Conservation (phyloP, 2,888 invertebrate genomes). For the Apotomis turbidana region DNA sequence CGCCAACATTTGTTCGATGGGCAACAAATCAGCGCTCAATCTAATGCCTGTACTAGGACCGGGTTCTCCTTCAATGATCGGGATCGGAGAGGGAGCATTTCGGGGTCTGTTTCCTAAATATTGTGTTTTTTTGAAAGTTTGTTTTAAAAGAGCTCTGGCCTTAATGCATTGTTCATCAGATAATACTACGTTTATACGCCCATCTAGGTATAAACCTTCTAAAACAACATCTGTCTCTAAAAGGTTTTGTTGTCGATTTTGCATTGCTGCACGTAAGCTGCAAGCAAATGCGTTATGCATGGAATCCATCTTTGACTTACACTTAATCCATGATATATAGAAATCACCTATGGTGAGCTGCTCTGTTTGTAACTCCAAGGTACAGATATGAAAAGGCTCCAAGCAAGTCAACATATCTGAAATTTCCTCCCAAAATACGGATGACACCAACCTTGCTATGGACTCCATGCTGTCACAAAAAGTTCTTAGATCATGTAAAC, state of each 20-base stretch:
- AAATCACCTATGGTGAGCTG: conserved; percentile 3
- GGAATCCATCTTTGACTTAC: conserved; percentile 3
- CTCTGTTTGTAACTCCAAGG: conserved; percentile 1
- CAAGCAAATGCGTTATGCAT: neutral
- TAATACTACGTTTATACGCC: conserved; percentile 9
- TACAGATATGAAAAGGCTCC: conserved; percentile 2
- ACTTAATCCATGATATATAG: conserved; percentile 1
- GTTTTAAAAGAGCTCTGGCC: conserved; percentile 17
- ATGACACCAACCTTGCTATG: conserved; percentile 3
- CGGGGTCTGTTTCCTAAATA: too few relatives aligned
- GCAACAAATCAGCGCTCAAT: conserved; percentile 3
- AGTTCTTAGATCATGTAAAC: neutral
- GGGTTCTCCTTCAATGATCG: conserved; percentile 1
- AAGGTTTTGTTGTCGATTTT: neutral
- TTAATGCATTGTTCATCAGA: conserved; percentile 17
- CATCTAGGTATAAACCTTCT: conserved; percentile 19
- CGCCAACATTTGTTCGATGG: conserved; percentile 3
- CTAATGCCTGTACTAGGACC: neutral
- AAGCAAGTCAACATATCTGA: conserved; percentile 2
- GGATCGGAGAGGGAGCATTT: conserved; percentile 1
- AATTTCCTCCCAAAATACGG: neutral
- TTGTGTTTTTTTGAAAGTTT: too few relatives aligned
- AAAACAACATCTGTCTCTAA: conserved; percentile 14
- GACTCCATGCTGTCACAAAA: conserved; percentile 5
- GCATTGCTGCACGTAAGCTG: neutral